Base-by-base conservation (phyloP, 2,888 invertebrate genomes). In the Barypeithes pellucidus region DNA sequence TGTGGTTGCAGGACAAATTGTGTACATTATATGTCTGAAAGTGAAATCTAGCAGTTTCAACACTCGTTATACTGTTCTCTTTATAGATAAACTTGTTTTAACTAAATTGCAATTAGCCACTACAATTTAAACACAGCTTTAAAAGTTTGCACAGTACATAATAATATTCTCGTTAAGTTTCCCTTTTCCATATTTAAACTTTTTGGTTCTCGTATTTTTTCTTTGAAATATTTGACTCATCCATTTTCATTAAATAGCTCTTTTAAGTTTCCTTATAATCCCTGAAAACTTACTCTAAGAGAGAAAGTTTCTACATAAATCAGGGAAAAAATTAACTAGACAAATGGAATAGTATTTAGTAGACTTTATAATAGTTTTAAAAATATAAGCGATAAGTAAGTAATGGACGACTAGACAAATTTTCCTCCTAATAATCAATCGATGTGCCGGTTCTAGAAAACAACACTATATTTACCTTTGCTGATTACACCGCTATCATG, bases 191-290 rank as follows among this genome's bases (percentile, higher is more conserved):
- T 36, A 57, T 33, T 33, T 57, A 57, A 50, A 5, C 14, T 16
- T 29, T 50, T 50, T 22, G 24, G 22, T 50, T 22, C 18, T 9
- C 29, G 29, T 52, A 24, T 14, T 70, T 59, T 65, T 39, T 47
- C 47, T 65, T 59, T 65, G 57, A 66, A 72, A 61, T 67, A 63
- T 63, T 29, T 47, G 63, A 62, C 62, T 47, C 72, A 72, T 72
- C 63, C 62, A 72, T 72, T 72, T 57, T 72, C 67, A 72, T 72
- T 72, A 72, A 62, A 57, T 67, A 67, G 67, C 72, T 72, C 72
- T 72, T 72, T 72, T 57, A 72, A 72, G 50, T 72, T 72, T 39
- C 62, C 61, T 62, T 67, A 72, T 57, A 72, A 67, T 63, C 67
- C 62, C 50, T 47, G 43, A 61, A 57, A 72, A 57, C 62, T 72